Conservation (phyloP, 35 echinoderm and acorn worm genomes). For the Chiridota heheva region DNA sequence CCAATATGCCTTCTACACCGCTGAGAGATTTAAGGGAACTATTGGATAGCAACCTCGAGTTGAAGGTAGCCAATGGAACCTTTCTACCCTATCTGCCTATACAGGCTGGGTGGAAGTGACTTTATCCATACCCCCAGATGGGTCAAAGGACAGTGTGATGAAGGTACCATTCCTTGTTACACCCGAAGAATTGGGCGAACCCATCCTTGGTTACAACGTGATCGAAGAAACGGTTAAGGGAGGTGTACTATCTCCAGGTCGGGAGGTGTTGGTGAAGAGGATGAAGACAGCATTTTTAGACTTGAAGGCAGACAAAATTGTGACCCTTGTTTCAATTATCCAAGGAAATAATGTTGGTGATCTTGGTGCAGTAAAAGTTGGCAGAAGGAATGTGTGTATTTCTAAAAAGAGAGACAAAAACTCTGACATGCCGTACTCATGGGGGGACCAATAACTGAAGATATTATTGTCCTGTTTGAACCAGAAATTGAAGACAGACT, state of each 20-base stretch:
- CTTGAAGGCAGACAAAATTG: background rate
- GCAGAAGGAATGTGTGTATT: background rate
- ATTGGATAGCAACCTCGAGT: no score
- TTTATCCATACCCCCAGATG: no score
- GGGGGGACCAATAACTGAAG: background rate
- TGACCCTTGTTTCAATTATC: background rate
- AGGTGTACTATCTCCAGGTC: no score
- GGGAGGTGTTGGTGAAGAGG: background rate
- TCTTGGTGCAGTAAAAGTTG: background rate
- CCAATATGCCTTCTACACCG: no score
- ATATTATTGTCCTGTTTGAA: conserved; percentile 16
- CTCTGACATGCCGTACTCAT: background rate
- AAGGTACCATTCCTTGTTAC: conserved; percentile 18
- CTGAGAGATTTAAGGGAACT: no score
- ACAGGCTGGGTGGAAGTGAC: conserved; percentile 18
- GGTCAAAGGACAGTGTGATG: background rate
- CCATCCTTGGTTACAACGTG: conserved; percentile 26
- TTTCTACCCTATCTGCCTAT: no score
- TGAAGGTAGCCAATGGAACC: no score
- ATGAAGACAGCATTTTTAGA: background rate
- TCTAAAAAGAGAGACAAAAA: background rate
- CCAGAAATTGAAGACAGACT: background rate
- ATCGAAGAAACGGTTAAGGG: conserved; percentile 27
- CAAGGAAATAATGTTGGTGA: no score
- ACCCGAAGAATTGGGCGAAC: background rate